Conservation (phyloP, 1,140 invertebrate species). For the Leptinotarsa texana region DNA sequence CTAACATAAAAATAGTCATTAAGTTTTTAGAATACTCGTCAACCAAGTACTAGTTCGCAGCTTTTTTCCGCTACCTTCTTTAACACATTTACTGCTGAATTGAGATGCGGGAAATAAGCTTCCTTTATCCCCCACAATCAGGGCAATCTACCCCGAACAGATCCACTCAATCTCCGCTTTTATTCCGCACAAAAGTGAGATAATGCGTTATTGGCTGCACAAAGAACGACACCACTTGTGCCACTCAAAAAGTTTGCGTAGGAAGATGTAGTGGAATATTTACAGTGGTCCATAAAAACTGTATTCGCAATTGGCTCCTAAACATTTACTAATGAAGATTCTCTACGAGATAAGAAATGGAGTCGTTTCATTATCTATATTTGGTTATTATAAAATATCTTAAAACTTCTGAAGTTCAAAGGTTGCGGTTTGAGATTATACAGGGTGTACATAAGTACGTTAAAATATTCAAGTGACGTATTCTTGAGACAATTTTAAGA, state of each 20-base stretch:
- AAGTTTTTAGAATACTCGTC: neutral
- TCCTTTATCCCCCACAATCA: conserved; percentile 12
- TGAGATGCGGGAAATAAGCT: conserved; percentile 11
- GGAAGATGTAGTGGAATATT: neutral
- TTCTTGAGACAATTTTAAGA: too few relatives aligned
- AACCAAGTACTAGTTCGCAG: neutral
- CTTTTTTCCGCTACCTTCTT: neutral
- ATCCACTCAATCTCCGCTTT: conserved; percentile 34
- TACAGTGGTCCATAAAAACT: too few relatives aligned
- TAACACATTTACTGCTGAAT: neutral
- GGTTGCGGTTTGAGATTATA: too few relatives aligned
- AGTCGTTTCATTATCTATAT: too few relatives aligned
- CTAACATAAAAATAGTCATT: too few relatives aligned
- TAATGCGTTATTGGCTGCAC: conserved; percentile 33
- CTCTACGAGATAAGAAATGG: too few relatives aligned
- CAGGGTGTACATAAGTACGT: too few relatives aligned
- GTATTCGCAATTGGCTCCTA: too few relatives aligned
- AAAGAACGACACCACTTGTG: conserved; percentile 16
- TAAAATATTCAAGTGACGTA: too few relatives aligned
- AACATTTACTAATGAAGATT: too few relatives aligned
- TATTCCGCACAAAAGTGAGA: conserved; percentile 34
- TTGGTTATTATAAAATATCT: too few relatives aligned
- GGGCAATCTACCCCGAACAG: conserved; percentile 6
- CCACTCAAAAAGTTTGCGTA: conserved; percentile 27
- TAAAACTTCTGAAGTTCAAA: too few relatives aligned